Percentiles rank a stretch among this genome's conserved stretches.
phyloP scores from a whole-genome alignment of 2,888 invertebrate species.

The Neoaliturus tenellus region DNA sequence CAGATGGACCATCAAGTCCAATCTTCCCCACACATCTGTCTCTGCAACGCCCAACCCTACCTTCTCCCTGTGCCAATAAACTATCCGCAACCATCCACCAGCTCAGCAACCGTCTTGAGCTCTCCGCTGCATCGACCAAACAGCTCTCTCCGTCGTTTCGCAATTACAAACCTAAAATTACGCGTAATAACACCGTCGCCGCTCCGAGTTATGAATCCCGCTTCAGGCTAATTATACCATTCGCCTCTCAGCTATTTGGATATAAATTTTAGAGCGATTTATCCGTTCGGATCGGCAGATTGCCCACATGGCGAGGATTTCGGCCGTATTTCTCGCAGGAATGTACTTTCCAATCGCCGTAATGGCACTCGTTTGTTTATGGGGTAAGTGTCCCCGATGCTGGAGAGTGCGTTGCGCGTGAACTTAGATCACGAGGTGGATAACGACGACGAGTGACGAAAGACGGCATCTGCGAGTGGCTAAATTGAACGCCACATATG shows the following conservation, averaged over 20 bases:
- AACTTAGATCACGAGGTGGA: slow-evolving; percentile 12
- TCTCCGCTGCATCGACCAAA: not conserved
- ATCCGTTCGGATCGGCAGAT: slow-evolving; percentile 22
- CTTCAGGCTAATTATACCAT: slow-evolving; percentile 43
- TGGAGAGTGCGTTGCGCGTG: not conserved
- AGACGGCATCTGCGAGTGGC: slow-evolving; percentile 38
- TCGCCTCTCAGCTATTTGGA: slow-evolving; percentile 51
- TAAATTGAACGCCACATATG: slow-evolving; percentile 40
- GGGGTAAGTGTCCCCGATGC: not conserved
- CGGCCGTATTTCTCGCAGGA: slow-evolving; percentile 39
- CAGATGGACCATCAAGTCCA: too few species aligned
- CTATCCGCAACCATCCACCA: not conserved
- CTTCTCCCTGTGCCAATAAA: not conserved
- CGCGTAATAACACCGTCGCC: slow-evolving; percentile 43
- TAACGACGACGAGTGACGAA: slow-evolving; percentile 41
- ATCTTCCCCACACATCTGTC: too few species aligned
- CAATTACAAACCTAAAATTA: slow-evolving; percentile 52
- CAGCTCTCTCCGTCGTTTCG: slow-evolving; percentile 40
- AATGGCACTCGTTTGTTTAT: slow-evolving; percentile 52
- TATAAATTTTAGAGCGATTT: slow-evolving; percentile 50
- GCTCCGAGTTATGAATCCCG: slow-evolving; percentile 41
- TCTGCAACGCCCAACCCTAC: too few species aligned
- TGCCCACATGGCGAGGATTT: slow-evolving; percentile 28
- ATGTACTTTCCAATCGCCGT: slow-evolving; percentile 48
- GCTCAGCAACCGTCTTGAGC: not conserved